phyloP scores from a whole-genome alignment of 2,113 vertebrate species.

The Atlantisia rogersi region DNA sequence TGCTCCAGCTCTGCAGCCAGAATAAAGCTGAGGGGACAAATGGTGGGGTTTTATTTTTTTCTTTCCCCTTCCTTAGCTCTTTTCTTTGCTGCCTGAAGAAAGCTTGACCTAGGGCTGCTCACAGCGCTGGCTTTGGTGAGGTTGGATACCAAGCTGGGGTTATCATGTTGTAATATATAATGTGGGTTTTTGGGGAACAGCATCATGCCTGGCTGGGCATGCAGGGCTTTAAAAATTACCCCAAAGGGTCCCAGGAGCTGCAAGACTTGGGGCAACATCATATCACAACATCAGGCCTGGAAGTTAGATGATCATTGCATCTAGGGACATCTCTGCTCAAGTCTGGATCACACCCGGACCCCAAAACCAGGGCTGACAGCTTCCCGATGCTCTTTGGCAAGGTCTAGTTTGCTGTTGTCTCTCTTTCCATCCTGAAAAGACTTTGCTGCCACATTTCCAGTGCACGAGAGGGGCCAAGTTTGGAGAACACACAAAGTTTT shows the following conservation, averaged over 20 bases:
- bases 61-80: background rate
- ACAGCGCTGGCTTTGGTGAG: background rate
- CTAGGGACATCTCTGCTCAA: background rate
- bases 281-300: too few species aligned
- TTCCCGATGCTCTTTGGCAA: background rate
- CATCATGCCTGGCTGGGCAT: accelerated
- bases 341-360: accelerated
- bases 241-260: background rate
- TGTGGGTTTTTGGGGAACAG: background rate
- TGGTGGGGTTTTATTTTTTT: background rate
- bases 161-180: background rate
- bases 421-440: background rate
- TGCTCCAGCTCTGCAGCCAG: constrained; percentile 59
- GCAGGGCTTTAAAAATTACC: background rate
- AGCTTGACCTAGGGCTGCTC: background rate
- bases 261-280: background rate
- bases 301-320: background rate
- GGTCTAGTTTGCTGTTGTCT: background rate
- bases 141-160: background rate
- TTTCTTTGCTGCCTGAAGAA: constrained; percentile 10
- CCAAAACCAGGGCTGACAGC: accelerated
- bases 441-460: background rate
- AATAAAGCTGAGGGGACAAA: constrained; percentile 58
- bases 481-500: background rate
- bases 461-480: background rate